A percentile compares a stretch with the other conserved stretches of the same genome.
These are phyloP conservation scores for Pionites leucogaster DNA, from an alignment of 2,113 vertebrate genomes.

Conservation along the genomic window DNA sequence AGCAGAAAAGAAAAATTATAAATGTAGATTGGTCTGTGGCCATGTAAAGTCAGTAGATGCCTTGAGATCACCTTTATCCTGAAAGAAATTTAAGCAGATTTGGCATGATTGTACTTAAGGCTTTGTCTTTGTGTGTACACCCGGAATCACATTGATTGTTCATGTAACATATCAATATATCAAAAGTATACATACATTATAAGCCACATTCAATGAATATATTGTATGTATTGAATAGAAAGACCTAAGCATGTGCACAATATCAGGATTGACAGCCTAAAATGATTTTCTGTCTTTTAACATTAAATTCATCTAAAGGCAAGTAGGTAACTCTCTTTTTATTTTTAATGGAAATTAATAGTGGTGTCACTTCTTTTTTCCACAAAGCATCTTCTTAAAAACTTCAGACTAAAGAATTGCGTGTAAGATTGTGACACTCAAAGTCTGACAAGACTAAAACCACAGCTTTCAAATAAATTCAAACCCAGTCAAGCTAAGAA, in stretches of 20 bases:
- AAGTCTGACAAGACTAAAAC: neutral
- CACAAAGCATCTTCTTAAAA: neutral
- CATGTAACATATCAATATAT: fast-evolving
- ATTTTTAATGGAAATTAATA: neutral
- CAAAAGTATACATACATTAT: fast-evolving
- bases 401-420: neutral
- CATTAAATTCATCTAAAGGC: neutral
- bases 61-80: neutral
- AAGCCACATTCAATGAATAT: neutral
- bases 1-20: neutral
- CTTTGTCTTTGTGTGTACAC: neutral
- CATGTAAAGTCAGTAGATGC: neutral
- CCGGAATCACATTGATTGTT: fast-evolving
- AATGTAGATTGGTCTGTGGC: neutral
- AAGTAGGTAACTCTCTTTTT: neutral
- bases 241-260: neutral
- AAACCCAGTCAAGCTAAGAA: neutral
- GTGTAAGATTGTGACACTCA: fast-evolving
- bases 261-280: neutral
- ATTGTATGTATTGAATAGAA: neutral
- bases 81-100: neutral
- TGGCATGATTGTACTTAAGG: fast-evolving
- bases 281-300: neutral
- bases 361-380: neutral
- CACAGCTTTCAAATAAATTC: neutral